Evolutionary conservation across 2,113 vertebrate genomes (phyloP).

Genomic region (Gopherus flavomarginatus): DNA sequence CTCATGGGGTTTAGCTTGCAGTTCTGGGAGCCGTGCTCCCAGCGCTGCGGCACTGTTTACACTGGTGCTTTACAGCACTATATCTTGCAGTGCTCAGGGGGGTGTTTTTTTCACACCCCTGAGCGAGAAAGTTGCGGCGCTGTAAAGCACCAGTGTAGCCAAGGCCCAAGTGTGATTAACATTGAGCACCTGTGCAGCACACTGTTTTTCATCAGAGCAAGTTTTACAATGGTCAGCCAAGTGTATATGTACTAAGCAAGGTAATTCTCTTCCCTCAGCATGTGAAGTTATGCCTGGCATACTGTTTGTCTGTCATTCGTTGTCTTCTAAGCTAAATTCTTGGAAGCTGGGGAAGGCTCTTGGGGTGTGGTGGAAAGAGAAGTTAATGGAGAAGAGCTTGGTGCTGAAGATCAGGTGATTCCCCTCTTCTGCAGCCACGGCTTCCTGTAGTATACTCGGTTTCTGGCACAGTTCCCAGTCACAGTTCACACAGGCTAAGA

Average conservation of each 20-base stretch:
- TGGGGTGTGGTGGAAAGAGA: neutral
- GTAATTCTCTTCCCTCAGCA: neutral
- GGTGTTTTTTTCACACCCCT: too few species aligned
- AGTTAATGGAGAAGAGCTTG: neutral
- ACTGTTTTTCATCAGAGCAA: neutral
- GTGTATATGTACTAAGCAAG: neutral
- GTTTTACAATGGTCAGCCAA: neutral
- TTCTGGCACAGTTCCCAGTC: neutral
- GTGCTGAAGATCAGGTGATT: neutral
- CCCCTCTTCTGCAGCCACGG: neutral
- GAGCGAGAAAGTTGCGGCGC: too few species aligned
- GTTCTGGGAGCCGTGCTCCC: too few species aligned
- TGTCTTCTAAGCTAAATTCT: neutral
- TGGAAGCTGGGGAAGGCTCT: constrained; percentile 14
- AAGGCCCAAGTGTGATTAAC: neutral
- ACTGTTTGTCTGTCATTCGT: neutral
- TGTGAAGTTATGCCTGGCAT: neutral
- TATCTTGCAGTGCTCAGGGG: too few species aligned
- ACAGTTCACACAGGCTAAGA: neutral
- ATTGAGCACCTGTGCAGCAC: neutral
- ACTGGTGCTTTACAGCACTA: too few species aligned
- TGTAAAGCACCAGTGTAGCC: too few species aligned
- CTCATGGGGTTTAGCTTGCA: too few species aligned
- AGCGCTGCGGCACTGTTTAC: too few species aligned
- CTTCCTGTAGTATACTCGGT: accelerated